Evolutionary conservation across 2,888 invertebrate species (phyloP).

Genomic region (Hedya salicella): DNA sequence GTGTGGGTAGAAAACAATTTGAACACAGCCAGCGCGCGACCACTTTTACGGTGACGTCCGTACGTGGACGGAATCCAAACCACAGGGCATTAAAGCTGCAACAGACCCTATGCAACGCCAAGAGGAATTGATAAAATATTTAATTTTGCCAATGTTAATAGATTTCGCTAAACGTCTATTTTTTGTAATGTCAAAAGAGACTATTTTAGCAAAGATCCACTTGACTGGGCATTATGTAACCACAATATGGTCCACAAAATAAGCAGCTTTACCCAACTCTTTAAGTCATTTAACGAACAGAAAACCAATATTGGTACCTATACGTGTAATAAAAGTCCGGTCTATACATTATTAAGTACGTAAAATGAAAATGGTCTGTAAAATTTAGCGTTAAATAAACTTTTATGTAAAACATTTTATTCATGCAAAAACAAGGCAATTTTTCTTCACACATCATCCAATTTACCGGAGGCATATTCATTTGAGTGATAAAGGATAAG

Average conservation of each 20-base stretch:
- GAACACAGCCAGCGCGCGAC: conserved; percentile 64
- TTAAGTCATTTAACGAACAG: too few relatives aligned
- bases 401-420: too few relatives aligned
- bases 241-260: too few relatives aligned
- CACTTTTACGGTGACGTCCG: conserved; percentile 73
- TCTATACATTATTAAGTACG: not conserved
- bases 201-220: too few relatives aligned
- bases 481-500: conserved; percentile 28
- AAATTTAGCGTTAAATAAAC: not conserved
- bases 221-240: too few relatives aligned
- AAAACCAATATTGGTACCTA: too few relatives aligned
- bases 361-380: not conserved
- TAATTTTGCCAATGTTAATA: not conserved
- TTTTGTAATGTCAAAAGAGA: too few relatives aligned
- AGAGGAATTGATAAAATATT: conserved; percentile 61
- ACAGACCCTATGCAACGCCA: conserved; percentile 65
- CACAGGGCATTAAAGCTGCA: conserved; percentile 74
- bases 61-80: conserved; percentile 78
- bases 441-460: conserved; percentile 19
- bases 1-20: conserved; percentile 72
- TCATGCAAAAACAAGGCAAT: conserved; percentile 2
- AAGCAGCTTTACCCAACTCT: too few relatives aligned
- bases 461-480: conserved; percentile 24
- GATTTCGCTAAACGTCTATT: too few relatives aligned
- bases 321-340: too few relatives aligned